phyloP scores from a whole-genome alignment of 2,113 vertebrate species.

The Actenoides lindsayi region DNA sequence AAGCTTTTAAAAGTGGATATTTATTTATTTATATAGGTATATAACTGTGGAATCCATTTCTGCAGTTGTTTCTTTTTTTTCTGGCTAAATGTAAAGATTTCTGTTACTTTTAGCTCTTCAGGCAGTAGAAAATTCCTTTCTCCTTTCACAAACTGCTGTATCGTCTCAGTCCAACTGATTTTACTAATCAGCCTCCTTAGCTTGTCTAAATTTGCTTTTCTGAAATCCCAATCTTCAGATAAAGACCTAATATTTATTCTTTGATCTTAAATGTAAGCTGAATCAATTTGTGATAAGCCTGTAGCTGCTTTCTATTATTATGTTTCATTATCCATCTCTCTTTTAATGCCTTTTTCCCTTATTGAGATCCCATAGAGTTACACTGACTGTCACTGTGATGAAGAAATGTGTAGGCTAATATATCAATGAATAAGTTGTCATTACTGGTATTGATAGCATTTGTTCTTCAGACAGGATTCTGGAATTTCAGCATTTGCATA shows the following conservation, averaged over 20 bases:
- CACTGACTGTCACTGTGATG: not conserved
- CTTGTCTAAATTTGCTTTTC: conserved; percentile 24
- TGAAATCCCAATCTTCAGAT: not conserved
- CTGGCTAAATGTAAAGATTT: not conserved
- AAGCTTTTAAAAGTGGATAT: not conserved
- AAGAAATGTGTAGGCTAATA: not conserved
- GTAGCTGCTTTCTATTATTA: not conserved
- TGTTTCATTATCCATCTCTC: not conserved
- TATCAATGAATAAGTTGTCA: not conserved
- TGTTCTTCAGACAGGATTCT: not conserved
- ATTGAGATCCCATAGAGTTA: not conserved
- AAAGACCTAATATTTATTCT: not conserved
- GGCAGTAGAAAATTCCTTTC: not conserved
- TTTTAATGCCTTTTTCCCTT: not conserved
- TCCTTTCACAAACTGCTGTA: not conserved
- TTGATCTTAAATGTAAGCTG: not conserved
- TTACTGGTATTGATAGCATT: not conserved
- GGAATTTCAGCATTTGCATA: not conserved
- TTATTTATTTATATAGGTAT: not conserved
- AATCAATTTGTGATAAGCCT: not conserved
- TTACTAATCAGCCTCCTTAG: not conserved
- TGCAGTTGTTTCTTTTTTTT: not conserved
- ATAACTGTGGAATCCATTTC: not conserved
- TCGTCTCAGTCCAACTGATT: not conserved
- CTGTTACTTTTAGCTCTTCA: not conserved